These are phyloP conservation scores for Malthinus seriepunctatus DNA, from an alignment of 2,888 invertebrate species.

Conservation along the genomic window DNA sequence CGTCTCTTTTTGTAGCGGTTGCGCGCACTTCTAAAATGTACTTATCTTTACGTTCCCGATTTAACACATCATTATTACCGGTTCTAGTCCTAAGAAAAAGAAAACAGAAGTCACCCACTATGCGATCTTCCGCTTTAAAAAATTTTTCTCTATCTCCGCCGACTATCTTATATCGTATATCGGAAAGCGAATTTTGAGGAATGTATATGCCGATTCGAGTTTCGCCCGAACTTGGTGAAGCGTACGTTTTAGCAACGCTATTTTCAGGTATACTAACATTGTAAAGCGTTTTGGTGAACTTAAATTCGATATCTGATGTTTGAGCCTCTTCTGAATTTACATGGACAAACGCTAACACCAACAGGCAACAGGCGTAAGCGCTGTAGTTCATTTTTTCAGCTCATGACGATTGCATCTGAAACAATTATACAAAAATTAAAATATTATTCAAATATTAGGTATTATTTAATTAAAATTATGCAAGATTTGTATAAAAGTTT, in stretches of 20 bases:
- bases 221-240: conserved; percentile 69
- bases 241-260: conserved; percentile 87
- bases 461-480: neutral
- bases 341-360: conserved; percentile 46
- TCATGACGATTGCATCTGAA: conserved; percentile 49
- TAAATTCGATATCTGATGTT: conserved; percentile 57
- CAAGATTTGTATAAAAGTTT: neutral
- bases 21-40: conserved; percentile 81
- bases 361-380: conserved; percentile 49
- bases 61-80: conserved; percentile 84
- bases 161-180: conserved; percentile 84
- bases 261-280: conserved; percentile 93
- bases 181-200: conserved; percentile 50
- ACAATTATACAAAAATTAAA: conserved; percentile 28
- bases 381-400: conserved; percentile 50
- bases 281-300: conserved; percentile 75
- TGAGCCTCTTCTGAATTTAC: conserved; percentile 41
- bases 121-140: conserved; percentile 88
- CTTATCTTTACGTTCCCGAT: conserved; percentile 86
- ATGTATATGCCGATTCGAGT: conserved; percentile 80
- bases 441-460: neutral
- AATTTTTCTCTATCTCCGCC: conserved; percentile 87
- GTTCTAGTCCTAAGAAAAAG: conserved; percentile 86
- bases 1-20: conserved; percentile 62
- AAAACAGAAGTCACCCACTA: conserved; percentile 95